Conservation (phyloP, 2,113 vertebrate species). For the Chamaea fasciata region DNA sequence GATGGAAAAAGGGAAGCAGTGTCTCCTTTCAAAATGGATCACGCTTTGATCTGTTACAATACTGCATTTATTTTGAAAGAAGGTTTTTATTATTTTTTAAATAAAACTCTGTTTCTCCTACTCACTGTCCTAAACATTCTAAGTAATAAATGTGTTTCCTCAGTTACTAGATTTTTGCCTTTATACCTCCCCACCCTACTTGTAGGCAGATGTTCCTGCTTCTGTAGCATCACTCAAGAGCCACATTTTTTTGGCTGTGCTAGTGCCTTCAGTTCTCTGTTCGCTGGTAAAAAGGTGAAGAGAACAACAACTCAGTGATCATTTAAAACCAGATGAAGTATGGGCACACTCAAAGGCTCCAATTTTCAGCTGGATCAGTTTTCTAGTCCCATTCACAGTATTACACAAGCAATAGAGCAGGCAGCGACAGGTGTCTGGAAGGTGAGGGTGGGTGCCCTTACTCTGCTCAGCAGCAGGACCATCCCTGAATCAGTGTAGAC, state of each 20-base stretch:
- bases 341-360: neutral
- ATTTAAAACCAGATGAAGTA: neutral
- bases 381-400: neutral
- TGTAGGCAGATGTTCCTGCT: neutral
- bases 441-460: neutral
- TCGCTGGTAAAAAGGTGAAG: neutral
- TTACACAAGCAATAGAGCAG: neutral
- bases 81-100: neutral
- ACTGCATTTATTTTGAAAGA: neutral
- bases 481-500: neutral
- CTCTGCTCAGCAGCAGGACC: neutral
- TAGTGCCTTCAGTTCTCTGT: neutral
- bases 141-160: neutral
- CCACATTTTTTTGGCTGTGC: neutral
- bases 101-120: neutral
- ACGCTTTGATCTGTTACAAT: neutral
- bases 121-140: neutral
- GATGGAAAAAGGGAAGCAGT: neutral
- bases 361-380: neutral
- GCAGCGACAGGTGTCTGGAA: neutral
- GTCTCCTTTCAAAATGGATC: neutral
- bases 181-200: neutral
- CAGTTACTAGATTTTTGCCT: neutral
- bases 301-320: neutral
- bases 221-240: neutral